phyloP scores from a whole-genome alignment of 2,888 invertebrate genomes.

The Diachrysia chrysitis region DNA sequence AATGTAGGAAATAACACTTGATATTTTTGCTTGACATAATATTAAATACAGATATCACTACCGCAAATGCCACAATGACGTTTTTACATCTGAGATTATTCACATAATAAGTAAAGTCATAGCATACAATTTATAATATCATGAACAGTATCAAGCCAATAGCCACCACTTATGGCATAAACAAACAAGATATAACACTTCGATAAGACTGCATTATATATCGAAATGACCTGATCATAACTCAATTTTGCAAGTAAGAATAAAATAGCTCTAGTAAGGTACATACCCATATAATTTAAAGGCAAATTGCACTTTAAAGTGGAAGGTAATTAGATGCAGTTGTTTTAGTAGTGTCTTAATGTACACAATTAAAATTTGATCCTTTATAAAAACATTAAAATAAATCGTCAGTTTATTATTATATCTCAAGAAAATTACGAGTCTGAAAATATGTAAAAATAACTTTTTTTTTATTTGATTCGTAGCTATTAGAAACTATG shows the following conservation, averaged over 20 bases:
- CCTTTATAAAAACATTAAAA: not conserved
- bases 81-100: not conserved
- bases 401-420: not conserved
- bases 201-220: not conserved
- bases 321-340: not conserved
- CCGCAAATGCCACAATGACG: slow-evolving; percentile 4
- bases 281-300: no score
- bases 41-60: slow-evolving; percentile 12
- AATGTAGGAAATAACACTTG: slow-evolving; percentile 32
- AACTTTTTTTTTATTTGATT: no score
- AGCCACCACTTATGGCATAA: not conserved
- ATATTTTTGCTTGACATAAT: slow-evolving; percentile 17
- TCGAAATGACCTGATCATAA: not conserved
- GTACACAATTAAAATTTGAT: not conserved
- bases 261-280: no score
- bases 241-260: no score
- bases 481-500: not conserved
- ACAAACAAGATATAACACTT: not conserved
- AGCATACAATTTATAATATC: not conserved
- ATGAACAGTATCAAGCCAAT: not conserved
- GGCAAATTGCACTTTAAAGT: no score
- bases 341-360: not conserved
- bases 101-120: not conserved
- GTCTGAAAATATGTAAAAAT: no score
- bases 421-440: no score